phyloP scores from a whole-genome alignment of 2,113 vertebrate species.

The Beaufortia kweichowensis region DNA sequence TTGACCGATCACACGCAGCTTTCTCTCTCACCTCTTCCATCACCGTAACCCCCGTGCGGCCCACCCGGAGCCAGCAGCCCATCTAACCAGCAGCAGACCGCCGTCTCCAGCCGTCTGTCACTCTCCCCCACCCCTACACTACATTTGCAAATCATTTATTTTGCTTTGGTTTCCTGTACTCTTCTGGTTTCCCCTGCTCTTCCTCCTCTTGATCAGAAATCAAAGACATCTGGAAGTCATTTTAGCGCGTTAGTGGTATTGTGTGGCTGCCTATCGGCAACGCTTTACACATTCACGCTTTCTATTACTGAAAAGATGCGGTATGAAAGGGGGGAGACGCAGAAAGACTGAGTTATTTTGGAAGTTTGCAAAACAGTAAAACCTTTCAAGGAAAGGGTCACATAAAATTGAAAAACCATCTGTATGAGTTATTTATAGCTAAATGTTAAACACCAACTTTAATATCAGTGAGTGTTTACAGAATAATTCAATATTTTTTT shows the following conservation, averaged over 20 bases:
- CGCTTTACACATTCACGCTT: slow-evolving; percentile 68
- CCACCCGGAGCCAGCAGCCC: slow-evolving; percentile 48
- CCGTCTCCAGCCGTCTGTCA: slow-evolving; percentile 41
- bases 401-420: no score
- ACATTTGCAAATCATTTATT: slow-evolving; percentile 77
- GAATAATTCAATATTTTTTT: no score
- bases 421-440: no score
- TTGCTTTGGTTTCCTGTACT: slow-evolving; percentile 62
- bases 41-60: slow-evolving; percentile 62
- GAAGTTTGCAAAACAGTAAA: slow-evolving; percentile 54
- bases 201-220: slow-evolving; percentile 66
- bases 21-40: slow-evolving; percentile 63
- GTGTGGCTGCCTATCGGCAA: slow-evolving; percentile 67
- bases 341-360: neutral
- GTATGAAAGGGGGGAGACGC: slow-evolving; percentile 47
- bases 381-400: slow-evolving; percentile 47
- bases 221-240: slow-evolving; percentile 71
- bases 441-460: no score
- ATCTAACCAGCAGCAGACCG: slow-evolving; percentile 67
- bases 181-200: slow-evolving; percentile 42
- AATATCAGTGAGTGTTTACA: no score
- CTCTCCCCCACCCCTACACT: slow-evolving; percentile 55
- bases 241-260: slow-evolving; percentile 68
- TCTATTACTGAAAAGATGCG: slow-evolving; percentile 63
- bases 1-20: slow-evolving; percentile 62